Percentiles rank a stretch among this genome's conserved stretches.
Conservation (phyloP, 1,140 invertebrate genomes). For the Drosophila pruinosa region DNA sequence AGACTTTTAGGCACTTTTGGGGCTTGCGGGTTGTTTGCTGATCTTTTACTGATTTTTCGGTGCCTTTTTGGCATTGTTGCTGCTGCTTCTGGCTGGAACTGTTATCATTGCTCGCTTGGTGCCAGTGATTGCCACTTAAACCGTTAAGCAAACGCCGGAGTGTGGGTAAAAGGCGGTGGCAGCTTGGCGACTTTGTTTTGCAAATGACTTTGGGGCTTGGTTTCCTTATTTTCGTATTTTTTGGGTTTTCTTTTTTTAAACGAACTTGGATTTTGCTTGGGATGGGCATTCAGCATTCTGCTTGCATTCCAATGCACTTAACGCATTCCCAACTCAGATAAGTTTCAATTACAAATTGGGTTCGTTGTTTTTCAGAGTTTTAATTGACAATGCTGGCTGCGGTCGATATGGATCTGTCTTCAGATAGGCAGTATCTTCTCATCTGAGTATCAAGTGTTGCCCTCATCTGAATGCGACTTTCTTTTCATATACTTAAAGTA, state of each 20-base stretch:
- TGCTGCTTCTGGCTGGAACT: conserved; percentile 48
- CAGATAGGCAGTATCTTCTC: background rate
- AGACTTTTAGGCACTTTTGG: conserved; percentile 15
- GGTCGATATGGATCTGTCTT: conserved; percentile 55
- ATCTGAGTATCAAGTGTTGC: conserved; percentile 7
- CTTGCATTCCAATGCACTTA: conserved; percentile 71
- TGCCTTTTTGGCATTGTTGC: conserved; percentile 43
- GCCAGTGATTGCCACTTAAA: conserved; percentile 79
- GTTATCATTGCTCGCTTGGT: conserved; percentile 71
- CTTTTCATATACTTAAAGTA: background rate
- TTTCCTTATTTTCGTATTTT: background rate
- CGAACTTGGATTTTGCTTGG: conserved; percentile 52
- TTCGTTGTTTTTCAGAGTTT: conserved; percentile 59
- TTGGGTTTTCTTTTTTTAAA: conserved; percentile 39
- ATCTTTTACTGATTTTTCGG: conserved; percentile 68
- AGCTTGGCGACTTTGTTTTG: conserved; percentile 41
- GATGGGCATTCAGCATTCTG: conserved; percentile 26
- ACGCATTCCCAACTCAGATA: conserved; percentile 70
- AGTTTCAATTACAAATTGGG: conserved; percentile 80
- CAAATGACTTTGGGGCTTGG: conserved; percentile 47
- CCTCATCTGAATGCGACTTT: too few relatives aligned
- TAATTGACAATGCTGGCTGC: conserved; percentile 64
- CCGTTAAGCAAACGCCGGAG: conserved; percentile 73
- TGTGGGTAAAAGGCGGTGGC: background rate
- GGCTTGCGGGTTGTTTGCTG: conserved; percentile 60